Evolutionary conservation across 2,797 vertebrate species (phyloP).

Genomic region (Cetoscarus ocellatus): DNA sequence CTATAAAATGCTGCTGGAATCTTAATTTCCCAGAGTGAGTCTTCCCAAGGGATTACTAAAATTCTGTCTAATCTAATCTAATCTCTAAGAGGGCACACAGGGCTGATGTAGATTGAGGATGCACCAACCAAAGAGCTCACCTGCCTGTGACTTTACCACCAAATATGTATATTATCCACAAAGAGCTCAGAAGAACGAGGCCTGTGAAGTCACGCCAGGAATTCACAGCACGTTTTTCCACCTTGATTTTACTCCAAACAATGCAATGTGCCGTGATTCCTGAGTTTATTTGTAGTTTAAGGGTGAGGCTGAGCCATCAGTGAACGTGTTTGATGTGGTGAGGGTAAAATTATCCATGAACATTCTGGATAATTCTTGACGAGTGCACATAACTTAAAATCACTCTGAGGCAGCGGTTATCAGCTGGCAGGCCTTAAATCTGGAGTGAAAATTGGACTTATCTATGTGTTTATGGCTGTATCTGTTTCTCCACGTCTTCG

Average conservation of each 20-base stretch:
- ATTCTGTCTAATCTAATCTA: too few relatives aligned
- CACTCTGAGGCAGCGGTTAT: not conserved
- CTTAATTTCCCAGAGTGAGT: too few relatives aligned
- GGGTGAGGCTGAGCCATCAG: constrained; percentile 36
- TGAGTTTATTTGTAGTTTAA: constrained; percentile 29
- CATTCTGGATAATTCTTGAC: not conserved
- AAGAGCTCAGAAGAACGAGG: constrained; percentile 55
- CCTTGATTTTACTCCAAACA: constrained; percentile 49
- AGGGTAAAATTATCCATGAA: constrained; percentile 30
- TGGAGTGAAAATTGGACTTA: constrained; percentile 46
- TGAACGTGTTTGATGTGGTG: not conserved
- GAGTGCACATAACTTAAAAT: constrained; percentile 4
- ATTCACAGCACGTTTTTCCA: constrained; percentile 48
- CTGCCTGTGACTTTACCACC: constrained; percentile 40
- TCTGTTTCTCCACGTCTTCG: constrained; percentile 17
- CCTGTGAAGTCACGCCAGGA: constrained; percentile 70
- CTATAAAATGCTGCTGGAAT: too few relatives aligned
- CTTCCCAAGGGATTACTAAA: too few relatives aligned
- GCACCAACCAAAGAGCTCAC: constrained; percentile 22
- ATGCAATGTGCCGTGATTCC: constrained; percentile 28
- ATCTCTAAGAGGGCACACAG: constrained; percentile 11
- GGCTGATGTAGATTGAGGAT: constrained; percentile 42
- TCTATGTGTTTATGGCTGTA: constrained; percentile 9
- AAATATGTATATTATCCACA: constrained; percentile 62
- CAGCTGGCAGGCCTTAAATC: constrained; percentile 48